Conservation (phyloP, 2,888 invertebrate genomes). For the Loripinus fragilis region DNA sequence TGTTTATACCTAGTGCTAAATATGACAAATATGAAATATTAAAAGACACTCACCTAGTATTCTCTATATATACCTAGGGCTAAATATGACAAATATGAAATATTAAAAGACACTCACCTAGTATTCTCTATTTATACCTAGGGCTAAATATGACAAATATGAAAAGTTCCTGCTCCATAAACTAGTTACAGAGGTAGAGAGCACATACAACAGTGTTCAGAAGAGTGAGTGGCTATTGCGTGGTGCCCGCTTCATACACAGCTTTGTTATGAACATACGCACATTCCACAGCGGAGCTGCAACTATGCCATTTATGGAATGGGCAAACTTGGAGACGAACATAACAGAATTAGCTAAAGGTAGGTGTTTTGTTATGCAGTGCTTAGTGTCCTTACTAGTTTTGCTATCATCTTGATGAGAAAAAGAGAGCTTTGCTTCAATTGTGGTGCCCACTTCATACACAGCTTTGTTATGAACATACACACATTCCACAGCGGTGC, state of each 20-base stretch:
- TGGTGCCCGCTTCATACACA: conserved; percentile 77
- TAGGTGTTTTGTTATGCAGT: no score
- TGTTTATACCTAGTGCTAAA: no score
- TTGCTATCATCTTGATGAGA: no score
- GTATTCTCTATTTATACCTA: conserved; percentile 44
- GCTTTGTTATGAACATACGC: conserved; percentile 66
- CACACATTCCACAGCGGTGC: conserved; percentile 56
- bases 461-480: conserved; percentile 68
- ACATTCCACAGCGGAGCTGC: conserved; percentile 54
- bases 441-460: conserved; percentile 77
- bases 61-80: no score
- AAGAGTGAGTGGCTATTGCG: conserved; percentile 76
- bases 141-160: conserved; percentile 75
- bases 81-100: not conserved
- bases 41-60: no score
- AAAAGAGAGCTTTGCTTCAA: no score
- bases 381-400: no score
- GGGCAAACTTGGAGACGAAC: conserved; percentile 78
- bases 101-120: not conserved
- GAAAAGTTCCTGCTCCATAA: conserved; percentile 73
- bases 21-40: no score
- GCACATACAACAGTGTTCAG: conserved; percentile 76
- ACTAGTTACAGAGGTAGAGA: conserved; percentile 74
- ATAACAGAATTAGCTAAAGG: conserved; percentile 76
- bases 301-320: conserved; percentile 79